A percentile compares a stretch with the other conserved stretches of the same genome.
These are phyloP conservation scores for Barbus barbus DNA, from an alignment of 2,113 vertebrate species.

Conservation along the genomic window DNA sequence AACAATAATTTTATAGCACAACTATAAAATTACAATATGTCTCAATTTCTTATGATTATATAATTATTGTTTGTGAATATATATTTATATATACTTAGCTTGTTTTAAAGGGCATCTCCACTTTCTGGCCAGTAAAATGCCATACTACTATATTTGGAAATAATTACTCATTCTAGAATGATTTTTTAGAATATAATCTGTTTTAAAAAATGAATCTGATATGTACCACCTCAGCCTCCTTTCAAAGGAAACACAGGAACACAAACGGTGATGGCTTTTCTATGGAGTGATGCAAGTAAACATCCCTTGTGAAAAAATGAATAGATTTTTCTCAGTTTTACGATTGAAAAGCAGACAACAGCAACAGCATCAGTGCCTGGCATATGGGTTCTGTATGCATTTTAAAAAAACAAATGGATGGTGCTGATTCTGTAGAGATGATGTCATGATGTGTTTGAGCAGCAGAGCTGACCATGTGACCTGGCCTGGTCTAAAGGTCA, in stretches of 20 bases:
- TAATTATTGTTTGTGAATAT: no score
- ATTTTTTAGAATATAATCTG: no score
- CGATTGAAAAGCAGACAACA: neutral
- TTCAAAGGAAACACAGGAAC: no score
- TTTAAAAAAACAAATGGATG: neutral
- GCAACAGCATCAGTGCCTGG: neutral
- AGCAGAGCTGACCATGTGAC: neutral
- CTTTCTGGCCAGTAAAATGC: neutral
- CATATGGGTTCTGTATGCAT: neutral
- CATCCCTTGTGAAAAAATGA: no score
- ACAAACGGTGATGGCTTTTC: no score
- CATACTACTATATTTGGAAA: no score
- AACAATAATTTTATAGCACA: neutral
- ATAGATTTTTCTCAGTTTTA: neutral
- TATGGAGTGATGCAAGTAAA: no score
- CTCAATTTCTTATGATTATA: no score
- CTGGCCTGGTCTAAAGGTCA: slow-evolving; percentile 4
- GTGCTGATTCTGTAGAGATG: neutral
- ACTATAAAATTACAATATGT: neutral
- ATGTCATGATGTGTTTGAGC: neutral
- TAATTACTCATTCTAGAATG: no score
- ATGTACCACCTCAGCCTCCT: no score
- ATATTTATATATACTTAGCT: no score
- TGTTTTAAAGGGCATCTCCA: neutral
- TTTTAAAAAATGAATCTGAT: no score